phyloP scores from a whole-genome alignment of 35 echinoderm and acorn worm species.

The Strongylocentrotus purpuratus region DNA sequence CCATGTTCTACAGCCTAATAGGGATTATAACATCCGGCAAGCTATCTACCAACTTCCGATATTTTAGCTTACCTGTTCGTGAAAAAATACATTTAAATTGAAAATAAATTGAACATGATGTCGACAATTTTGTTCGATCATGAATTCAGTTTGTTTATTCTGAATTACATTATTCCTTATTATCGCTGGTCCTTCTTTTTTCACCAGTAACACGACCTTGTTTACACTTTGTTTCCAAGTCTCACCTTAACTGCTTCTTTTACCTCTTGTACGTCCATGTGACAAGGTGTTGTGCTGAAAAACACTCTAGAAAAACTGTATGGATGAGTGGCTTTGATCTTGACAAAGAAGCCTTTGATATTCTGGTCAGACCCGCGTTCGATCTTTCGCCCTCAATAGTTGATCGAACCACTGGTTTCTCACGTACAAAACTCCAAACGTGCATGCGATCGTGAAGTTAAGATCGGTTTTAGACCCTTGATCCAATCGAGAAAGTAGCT shows the following conservation, averaged over 20 bases:
- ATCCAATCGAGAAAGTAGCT: not conserved
- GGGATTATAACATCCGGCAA: too few species aligned
- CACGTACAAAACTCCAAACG: not conserved
- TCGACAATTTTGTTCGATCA: too few species aligned
- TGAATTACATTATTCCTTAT: too few species aligned
- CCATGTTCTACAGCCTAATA: too few species aligned
- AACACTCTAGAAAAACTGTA: not conserved
- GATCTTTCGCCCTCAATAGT: constrained; percentile 1
- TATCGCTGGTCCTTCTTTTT: too few species aligned
- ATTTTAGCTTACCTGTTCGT: too few species aligned
- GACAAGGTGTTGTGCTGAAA: not conserved
- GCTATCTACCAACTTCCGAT: too few species aligned
- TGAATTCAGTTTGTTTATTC: too few species aligned
- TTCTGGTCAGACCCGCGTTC: constrained; percentile 7
- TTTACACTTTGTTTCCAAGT: too few species aligned
- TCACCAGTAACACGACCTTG: too few species aligned
- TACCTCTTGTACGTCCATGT: not conserved
- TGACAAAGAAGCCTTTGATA: constrained; percentile 4
- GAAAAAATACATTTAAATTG: too few species aligned
- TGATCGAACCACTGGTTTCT: not conserved
- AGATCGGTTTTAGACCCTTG: not conserved
- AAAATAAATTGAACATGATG: too few species aligned
- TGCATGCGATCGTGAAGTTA: not conserved
- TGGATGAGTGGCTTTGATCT: not conserved
- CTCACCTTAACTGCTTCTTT: not conserved